Percentiles rank a stretch among this genome's conserved stretches.
These are phyloP conservation scores for Sorex maritimensis DNA, from an alignment of 2,797 vertebrate species.

Conservation along the genomic window DNA sequence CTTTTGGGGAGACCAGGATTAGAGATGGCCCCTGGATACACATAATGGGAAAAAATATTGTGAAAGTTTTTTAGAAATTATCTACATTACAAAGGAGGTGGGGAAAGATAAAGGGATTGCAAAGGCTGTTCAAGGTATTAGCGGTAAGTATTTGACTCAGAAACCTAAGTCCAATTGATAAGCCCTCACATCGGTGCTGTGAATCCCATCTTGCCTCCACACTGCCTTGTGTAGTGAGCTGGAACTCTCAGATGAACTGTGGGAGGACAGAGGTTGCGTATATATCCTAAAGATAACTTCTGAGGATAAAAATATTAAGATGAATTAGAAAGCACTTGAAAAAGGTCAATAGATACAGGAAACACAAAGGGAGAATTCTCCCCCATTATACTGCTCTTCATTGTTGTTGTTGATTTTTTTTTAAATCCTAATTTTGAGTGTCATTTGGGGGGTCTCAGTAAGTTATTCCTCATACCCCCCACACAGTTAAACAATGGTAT, in stretches of 20 bases:
- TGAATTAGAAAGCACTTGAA: conserved; percentile 13
- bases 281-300: conserved; percentile 14
- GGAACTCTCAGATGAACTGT: background rate
- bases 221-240: background rate
- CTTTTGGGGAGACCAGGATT: no score
- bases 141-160: background rate
- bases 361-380: background rate
- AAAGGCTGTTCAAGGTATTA: background rate
- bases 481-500: background rate
- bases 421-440: background rate
- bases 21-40: background rate
- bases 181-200: background rate
- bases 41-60: background rate
- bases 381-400: background rate
- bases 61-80: background rate
- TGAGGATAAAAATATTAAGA: conserved; percentile 13
- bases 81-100: background rate
- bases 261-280: conserved; percentile 59
- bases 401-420: background rate
- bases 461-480: background rate
- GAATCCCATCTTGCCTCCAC: background rate
- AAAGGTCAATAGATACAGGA: background rate
- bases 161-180: background rate
- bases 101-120: background rate
- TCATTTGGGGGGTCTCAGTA: background rate